phyloP scores from a whole-genome alignment of 2,113 vertebrate species.

The Onychostoma macrolepis region DNA sequence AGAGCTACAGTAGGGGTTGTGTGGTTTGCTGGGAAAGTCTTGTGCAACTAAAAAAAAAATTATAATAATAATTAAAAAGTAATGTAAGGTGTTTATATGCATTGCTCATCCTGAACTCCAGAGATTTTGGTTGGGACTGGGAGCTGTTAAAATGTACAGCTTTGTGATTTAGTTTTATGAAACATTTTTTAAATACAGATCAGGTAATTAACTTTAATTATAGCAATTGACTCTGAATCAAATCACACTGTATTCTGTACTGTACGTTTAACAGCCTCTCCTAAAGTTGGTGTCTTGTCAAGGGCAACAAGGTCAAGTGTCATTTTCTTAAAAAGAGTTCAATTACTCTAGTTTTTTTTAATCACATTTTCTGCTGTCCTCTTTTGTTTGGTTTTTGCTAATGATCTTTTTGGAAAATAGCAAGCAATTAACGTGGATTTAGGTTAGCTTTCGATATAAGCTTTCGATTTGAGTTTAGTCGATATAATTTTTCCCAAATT shows the following conservation, averaged over 20 bases:
- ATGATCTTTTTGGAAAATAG: not conserved
- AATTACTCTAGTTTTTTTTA: not conserved
- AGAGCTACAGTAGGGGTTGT: not conserved
- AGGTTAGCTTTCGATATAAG: not conserved
- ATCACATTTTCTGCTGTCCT: not conserved
- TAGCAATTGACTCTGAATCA: not conserved
- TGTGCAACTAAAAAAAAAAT: not conserved
- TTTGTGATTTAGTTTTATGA: not conserved
- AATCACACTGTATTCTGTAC: not conserved
- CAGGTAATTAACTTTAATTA: not conserved
- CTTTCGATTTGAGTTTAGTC: not conserved
- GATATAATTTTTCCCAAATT: not conserved
- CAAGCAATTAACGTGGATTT: not conserved
- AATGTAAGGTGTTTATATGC: not conserved
- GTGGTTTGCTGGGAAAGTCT: slow-evolving; percentile 14
- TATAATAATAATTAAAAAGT: not conserved
- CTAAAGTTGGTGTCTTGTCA: not conserved
- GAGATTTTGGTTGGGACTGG: not conserved
- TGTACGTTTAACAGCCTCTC: not conserved
- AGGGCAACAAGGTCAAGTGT: not conserved
- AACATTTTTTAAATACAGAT: not conserved
- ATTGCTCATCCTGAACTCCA: not conserved
- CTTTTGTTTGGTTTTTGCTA: not conserved
- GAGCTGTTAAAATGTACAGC: not conserved
- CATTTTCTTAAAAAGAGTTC: not conserved